phyloP scores from a whole-genome alignment of 35 echinoderm and acorn worm species.

The Heliocidaris tuberculata region DNA sequence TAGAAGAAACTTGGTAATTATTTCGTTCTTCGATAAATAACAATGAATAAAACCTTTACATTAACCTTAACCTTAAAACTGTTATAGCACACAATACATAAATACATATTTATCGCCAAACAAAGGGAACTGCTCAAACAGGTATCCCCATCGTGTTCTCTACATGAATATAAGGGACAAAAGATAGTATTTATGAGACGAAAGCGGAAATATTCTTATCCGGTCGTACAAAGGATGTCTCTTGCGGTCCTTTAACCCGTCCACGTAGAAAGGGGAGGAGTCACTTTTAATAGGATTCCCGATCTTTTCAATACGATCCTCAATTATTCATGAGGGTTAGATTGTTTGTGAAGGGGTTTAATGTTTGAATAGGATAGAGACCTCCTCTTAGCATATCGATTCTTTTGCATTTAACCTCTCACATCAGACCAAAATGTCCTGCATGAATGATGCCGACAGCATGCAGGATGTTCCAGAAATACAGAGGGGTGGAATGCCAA shows the following conservation, averaged over 20 bases:
- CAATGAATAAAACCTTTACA: too few species aligned
- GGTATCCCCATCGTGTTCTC: neutral
- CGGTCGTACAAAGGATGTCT: neutral
- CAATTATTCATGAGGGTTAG: conserved; percentile 27
- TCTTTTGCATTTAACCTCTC: neutral
- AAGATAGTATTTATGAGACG: neutral
- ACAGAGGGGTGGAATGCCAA: neutral
- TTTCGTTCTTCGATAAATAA: too few species aligned
- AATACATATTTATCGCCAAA: neutral
- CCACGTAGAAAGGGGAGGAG: neutral
- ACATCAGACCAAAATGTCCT: neutral
- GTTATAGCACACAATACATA: neutral
- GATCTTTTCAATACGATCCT: neutral
- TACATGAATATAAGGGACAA: neutral
- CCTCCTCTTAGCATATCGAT: conserved; percentile 4
- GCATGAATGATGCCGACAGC: neutral
- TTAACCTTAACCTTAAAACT: too few species aligned
- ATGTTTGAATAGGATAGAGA: conserved; percentile 23
- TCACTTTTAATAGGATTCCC: conserved; percentile 39
- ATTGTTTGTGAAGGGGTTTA: conserved; percentile 31
- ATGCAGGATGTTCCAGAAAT: neutral
- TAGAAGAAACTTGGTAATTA: too few species aligned
- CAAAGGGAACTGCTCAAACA: neutral
- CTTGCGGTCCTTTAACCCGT: neutral
- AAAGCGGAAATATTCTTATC: conserved; percentile 24